Conservation (phyloP, 2,113 vertebrate species). For the Oreochromis niloticus region DNA sequence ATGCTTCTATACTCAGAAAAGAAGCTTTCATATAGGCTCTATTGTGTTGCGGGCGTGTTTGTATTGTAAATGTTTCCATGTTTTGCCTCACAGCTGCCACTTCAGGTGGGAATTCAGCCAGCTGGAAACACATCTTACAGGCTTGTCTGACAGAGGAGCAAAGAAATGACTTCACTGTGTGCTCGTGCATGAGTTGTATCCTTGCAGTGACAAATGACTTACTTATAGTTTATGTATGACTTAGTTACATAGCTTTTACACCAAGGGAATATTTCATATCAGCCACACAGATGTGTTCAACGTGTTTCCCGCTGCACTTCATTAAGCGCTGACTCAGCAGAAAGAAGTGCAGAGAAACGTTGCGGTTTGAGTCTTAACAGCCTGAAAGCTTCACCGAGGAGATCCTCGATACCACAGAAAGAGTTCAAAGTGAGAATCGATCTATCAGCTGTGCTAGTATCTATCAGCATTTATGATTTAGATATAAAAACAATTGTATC, state of each 20-base stretch:
- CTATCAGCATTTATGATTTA: constrained; percentile 3
- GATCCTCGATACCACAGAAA: background rate
- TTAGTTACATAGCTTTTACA: background rate
- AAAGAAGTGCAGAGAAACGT: background rate
- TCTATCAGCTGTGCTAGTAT: background rate
- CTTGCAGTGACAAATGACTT: background rate
- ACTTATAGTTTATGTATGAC: background rate
- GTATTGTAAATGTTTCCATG: background rate
- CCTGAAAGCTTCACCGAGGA: background rate
- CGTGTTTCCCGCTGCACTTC: background rate
- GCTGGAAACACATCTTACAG: constrained; percentile 12
- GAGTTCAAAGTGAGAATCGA: background rate
- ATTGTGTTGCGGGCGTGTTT: background rate
- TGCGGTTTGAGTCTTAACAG: background rate
- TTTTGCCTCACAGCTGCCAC: background rate
- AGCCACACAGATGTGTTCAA: background rate
- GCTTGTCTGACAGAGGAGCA: background rate
- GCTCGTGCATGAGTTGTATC: background rate
- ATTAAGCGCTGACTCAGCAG: constrained; percentile 11
- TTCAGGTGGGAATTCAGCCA: background rate
- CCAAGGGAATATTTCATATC: background rate
- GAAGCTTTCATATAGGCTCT: background rate
- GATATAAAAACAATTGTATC: background rate
- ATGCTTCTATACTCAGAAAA: background rate
- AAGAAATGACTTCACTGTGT: background rate